Evolutionary conservation across 1,140 invertebrate species (phyloP).

Genomic region (Manduca sexta): DNA sequence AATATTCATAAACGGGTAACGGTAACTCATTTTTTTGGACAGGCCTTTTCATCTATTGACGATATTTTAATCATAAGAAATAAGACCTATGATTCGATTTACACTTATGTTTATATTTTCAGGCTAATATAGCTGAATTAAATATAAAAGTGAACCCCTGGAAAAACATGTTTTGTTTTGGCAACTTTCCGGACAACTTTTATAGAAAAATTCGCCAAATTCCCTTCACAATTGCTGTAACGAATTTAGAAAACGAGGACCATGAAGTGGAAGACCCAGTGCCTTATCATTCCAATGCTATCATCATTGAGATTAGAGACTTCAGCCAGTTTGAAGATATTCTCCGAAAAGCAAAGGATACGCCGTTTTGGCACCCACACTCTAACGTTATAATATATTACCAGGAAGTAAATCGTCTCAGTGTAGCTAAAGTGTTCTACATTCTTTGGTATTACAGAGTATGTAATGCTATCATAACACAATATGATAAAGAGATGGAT

Average conservation of each 20-base stretch:
- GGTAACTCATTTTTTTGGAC: too few relatives aligned
- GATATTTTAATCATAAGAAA: too few relatives aligned
- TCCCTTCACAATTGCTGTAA: slow-evolving; percentile 25
- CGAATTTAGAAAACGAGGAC: slow-evolving; percentile 25
- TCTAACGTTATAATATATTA: slow-evolving; percentile 47
- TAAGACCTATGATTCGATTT: too few relatives aligned
- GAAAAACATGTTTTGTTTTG: slow-evolving; percentile 37
- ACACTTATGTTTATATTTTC: slow-evolving; percentile 8
- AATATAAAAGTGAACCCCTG: slow-evolving; percentile 45
- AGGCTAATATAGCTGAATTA: slow-evolving; percentile 33
- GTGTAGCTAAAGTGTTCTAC: slow-evolving; percentile 45
- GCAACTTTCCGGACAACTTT: slow-evolving; percentile 35
- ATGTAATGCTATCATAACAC: slow-evolving; percentile 43
- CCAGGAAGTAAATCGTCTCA: slow-evolving; percentile 18
- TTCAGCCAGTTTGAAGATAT: slow-evolving; percentile 37
- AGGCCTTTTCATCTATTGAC: too few relatives aligned
- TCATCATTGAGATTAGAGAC: slow-evolving; percentile 36
- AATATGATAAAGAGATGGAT: slow-evolving; percentile 29
- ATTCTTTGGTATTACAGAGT: slow-evolving; percentile 48
- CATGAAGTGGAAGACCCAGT: slow-evolving; percentile 33
- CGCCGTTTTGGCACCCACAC: slow-evolving; percentile 50
- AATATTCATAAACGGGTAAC: too few relatives aligned
- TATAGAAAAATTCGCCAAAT: slow-evolving; percentile 28
- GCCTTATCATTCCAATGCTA: slow-evolving; percentile 35
- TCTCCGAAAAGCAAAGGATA: slow-evolving; percentile 25